Evolutionary conservation across 1,140 invertebrate species (phyloP), one percentile per base, ranked within the genome.

Genomic region (Chironomus striatipennis): DNA sequence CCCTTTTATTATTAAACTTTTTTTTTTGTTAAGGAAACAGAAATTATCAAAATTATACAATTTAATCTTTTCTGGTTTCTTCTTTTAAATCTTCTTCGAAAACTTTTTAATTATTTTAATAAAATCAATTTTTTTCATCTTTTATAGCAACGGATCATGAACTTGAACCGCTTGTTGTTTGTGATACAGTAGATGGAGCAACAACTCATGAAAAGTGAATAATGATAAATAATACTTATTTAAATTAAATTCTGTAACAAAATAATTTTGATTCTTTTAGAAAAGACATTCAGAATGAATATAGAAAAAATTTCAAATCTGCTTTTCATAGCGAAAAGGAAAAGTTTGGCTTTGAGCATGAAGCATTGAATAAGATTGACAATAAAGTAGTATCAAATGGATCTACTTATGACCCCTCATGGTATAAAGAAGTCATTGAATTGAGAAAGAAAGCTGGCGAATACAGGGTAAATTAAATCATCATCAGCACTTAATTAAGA

Each of bases 381-480:
- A 73, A 78, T 80, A 75, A 75, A 42, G 75, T 78, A 77, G 74
- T 81, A 79, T 76, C 75, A 74, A 77, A 77, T 76, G 75, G 78
- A 75, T 80, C 80, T 79, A 80, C 81, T 76, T 81, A 82, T 79
- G 83, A 85, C 77, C 85, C 88, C 78, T 88, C 90, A 77, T 93
- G 92, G 92, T 93, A 91, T 84, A 87, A 87, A 77, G 91, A 93
- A 83, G 92, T 95, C 78, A 87, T 94, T 79, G 93, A 95, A 84
- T 86, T 95, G 76, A 88, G 93, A 78, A 93, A 93, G 83, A 93
- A 95, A 82, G 94, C 94, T 81, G 93, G 92, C 79, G 93, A 95
- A 83, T 96, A 96, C 84, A 94, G 94, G 89, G 93, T 94, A 86
- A 84, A 83, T 78, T 67, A n/a, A 34, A 34, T 5, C 24, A 5